These are phyloP conservation scores for Bombylius major DNA, from an alignment of 2,888 invertebrate species.

Conservation along the genomic window DNA sequence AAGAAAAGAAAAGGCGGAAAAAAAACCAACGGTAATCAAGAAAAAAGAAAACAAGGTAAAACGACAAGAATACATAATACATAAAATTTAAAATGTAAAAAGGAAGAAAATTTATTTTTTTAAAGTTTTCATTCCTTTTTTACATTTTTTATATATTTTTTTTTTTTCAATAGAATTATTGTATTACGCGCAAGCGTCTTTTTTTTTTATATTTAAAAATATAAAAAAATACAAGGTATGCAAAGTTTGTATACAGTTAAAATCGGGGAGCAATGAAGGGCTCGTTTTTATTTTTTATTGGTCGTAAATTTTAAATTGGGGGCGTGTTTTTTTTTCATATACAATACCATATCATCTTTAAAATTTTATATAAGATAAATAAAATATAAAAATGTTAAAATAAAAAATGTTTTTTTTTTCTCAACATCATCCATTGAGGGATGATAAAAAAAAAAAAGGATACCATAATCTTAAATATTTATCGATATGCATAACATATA, in stretches of 20 bases:
- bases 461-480: too few relatives aligned
- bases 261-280: slow-evolving; percentile 6
- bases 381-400: not conserved
- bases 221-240: slow-evolving; percentile 11
- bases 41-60: too few relatives aligned
- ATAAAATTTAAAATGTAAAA: too few relatives aligned
- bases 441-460: too few relatives aligned
- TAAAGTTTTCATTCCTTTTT: too few relatives aligned
- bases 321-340: slow-evolving; percentile 20
- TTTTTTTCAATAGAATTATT: not conserved
- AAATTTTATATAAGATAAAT: not conserved
- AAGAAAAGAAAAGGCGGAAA: too few relatives aligned
- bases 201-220: not conserved
- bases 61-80: too few relatives aligned
- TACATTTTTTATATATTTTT: not conserved
- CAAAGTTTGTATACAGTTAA: slow-evolving; percentile 13
- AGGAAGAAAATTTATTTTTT: too few relatives aligned
- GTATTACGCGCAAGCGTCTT: slow-evolving; percentile 12
- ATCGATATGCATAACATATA: too few relatives aligned
- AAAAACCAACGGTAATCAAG: too few relatives aligned
- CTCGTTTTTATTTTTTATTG: slow-evolving; percentile 27
- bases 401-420: not conserved
- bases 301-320: slow-evolving; percentile 30
- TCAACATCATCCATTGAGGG: too few relatives aligned
- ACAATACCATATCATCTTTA: too few relatives aligned